phyloP scores from a whole-genome alignment of 2,888 invertebrate species.

The Macrosoma leucophasiata region DNA sequence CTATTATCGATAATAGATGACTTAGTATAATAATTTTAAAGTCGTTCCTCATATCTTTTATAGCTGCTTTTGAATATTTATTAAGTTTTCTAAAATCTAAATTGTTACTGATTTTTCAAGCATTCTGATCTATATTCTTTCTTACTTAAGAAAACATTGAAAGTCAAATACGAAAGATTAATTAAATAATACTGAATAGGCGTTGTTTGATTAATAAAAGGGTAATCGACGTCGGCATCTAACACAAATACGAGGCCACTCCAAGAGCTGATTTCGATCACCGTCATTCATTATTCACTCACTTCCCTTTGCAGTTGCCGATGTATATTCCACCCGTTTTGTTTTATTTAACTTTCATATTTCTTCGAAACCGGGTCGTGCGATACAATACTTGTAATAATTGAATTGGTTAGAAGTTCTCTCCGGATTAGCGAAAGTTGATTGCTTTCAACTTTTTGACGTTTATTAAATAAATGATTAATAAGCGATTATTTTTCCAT shows the following conservation, averaged over 20 bases:
- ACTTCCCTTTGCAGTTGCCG: conserved; percentile 69
- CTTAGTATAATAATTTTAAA: conserved; percentile 38
- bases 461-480: too few species aligned
- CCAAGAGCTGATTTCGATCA: conserved; percentile 68
- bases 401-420: conserved; percentile 51
- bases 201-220: conserved; percentile 72
- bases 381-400: conserved; percentile 55
- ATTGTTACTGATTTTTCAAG: too few species aligned
- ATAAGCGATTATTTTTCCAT: too few species aligned
- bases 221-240: conserved; percentile 73
- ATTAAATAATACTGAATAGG: conserved; percentile 72
- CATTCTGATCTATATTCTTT: conserved; percentile 10
- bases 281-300: conserved; percentile 72
- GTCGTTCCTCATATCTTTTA: too few species aligned
- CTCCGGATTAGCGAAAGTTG: conserved; percentile 41
- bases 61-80: too few species aligned
- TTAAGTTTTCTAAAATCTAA: too few species aligned
- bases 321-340: conserved; percentile 60
- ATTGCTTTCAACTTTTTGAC: too few species aligned
- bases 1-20: conserved; percentile 44
- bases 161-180: conserved; percentile 69
- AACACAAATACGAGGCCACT: conserved; percentile 65
- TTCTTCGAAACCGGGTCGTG: conserved; percentile 48
- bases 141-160: conserved; percentile 36
- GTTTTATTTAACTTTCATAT: conserved; percentile 73